These are phyloP conservation scores for Rhabdomys dilectus DNA, from an alignment of 2,113 vertebrate species.

Conservation along the genomic window DNA sequence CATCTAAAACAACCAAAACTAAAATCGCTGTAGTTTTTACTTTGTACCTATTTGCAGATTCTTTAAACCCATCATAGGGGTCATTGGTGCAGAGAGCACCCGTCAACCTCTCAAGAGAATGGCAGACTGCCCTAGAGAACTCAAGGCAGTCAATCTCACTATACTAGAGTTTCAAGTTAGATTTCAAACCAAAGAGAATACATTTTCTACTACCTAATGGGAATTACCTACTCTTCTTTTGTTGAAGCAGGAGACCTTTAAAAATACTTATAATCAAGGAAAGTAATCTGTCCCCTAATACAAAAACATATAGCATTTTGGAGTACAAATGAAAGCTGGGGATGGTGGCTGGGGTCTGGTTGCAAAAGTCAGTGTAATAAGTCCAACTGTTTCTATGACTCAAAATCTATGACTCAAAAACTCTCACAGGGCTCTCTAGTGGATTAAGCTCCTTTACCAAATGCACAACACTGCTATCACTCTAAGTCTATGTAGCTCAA, in stretches of 20 bases:
- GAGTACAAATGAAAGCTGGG: background rate
- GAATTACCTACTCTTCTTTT: background rate
- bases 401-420: too few species aligned
- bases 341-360: rapidly evolving
- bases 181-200: background rate
- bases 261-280: background rate
- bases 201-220: background rate
- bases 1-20: background rate
- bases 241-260: background rate
- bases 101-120: background rate
- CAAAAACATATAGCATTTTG: background rate
- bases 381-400: background rate
- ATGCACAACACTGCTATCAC: background rate
- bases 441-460: background rate
- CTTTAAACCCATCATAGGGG: too few species aligned
- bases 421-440: background rate
- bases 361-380: background rate
- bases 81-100: background rate
- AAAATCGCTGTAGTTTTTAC: background rate
- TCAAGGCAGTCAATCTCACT: background rate
- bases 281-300: background rate
- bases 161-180: background rate
- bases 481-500: background rate
- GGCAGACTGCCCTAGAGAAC: background rate
- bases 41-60: background rate